Evolutionary conservation across 2,113 vertebrate species (phyloP), one percentile per base, ranked within the genome.

Genomic region (Phalacrocorax brasilianus): DNA sequence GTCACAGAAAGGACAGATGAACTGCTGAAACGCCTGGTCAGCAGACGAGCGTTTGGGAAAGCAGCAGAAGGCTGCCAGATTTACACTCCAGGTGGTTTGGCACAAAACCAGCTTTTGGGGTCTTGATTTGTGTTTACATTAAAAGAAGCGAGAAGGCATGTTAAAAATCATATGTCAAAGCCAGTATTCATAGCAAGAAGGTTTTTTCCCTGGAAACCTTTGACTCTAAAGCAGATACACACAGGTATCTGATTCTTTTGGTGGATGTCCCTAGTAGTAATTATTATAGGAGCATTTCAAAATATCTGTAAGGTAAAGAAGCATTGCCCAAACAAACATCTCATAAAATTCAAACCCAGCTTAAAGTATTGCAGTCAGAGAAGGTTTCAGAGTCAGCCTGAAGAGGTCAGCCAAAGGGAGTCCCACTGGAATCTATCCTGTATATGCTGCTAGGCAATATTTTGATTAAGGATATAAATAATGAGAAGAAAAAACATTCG

Each of bases 1-100:
- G 9, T 13, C 12, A 33, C 1, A 30, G 19, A 5, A 32, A 56
- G 24, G 30, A 21, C 26, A n/a, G 44, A 9, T 2, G 17, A 61
- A 7, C 52, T 30, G 44, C 50, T 26, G 27, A 45, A n/a, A 17
- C 26, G 14, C 35, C 9, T 4, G 55, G 5, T 22, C 59, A 58
- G 38, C 59, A 77, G 33, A 4, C 0, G 1, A 7, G 11, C 0
- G 1, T 3, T 26, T 9, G 10, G 24, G 52, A 30, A 18, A 35
- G 53, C 59, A 9, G 23, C 2, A 21, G 52, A 30, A n/a, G 13
- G 38, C 23, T 13, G 38, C 33, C 19, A 6, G 2, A 10, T 3
- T 8, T 19, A 28, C 27, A 14, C 27, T 22, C 5, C 8, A 12
- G 65, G 17, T 24, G 19, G 30, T 27, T 28, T 24, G 12, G 42